Evolutionary conservation across 2,113 vertebrate genomes (phyloP), one percentile per base, ranked within the genome.

Genomic region (Amblyornis subalaris): DNA sequence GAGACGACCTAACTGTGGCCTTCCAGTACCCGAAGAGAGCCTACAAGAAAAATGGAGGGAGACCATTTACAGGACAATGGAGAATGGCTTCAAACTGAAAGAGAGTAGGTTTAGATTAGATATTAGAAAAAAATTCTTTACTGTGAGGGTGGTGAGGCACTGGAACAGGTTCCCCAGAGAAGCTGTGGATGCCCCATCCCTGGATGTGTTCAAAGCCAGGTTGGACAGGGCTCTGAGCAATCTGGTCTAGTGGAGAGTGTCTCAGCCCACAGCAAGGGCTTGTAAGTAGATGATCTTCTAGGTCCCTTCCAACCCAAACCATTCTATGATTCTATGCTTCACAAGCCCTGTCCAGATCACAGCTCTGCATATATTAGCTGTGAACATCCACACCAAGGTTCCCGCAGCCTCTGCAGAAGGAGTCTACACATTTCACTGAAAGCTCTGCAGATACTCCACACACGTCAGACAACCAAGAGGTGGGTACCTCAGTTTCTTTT

Each of bases 381-480:
- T n/a, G 19, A 20, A 47, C 24, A 29, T 42, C 35, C 35, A 7
- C 12, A 7, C 60, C 57, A 22, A 42, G 35, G 36, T 4, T 21
- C 22, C 55, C 0, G 0, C 35, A 50, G 33, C 23, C 26, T 71
- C 44, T 17, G 6, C 35, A 2, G 7, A 13, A 72, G 26, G 40
- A 73, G 7, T 7, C 17, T 4, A 6, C 2, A 4, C 1, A 1
- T 36, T 29, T 31, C 28, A 48, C 8, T 55, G 66, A 40, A 53
- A 83, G 17, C 19, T 44, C 31, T 81, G 42, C 54, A 14, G 31
- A 51, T 14, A 21, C 6, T 40, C 60, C 50, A n/a, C 3, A 0
- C 24, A 31, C 3, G 0, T 33, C 35, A 53, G 61, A 7, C 33
- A 72, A 40, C 7, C 2, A 15, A 33, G 38, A 79, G 5, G 4